Percentiles rank a stretch among this genome's conserved stretches.
Evolutionary conservation across 64 coral and sea anemone species (phyloP).

Genomic region (Astreopora myriophthalma): DNA sequence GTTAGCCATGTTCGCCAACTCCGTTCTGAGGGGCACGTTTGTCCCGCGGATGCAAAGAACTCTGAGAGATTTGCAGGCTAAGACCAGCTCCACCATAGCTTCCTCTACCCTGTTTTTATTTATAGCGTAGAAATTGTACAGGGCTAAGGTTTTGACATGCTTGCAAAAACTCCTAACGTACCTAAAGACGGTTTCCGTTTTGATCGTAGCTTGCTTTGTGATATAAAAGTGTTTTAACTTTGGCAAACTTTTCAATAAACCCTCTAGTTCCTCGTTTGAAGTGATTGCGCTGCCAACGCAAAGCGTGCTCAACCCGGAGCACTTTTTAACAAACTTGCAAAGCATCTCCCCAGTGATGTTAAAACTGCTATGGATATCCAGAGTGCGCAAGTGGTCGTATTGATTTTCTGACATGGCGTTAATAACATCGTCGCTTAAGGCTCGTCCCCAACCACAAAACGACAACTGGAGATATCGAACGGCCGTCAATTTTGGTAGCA

Average conservation of each 20-base stretch:
- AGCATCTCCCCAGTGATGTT: constrained; percentile 67
- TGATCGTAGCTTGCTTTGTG: constrained; percentile 78
- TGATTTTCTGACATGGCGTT: constrained; percentile 44
- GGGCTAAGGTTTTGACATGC: constrained; percentile 63
- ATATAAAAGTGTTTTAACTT: constrained; percentile 80
- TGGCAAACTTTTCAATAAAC: constrained; percentile 46
- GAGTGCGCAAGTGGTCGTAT: constrained; percentile 20
- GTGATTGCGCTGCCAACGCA: constrained; percentile 73
- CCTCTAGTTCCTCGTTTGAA: constrained; percentile 66
- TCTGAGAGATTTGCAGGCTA: constrained; percentile 54
- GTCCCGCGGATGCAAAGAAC: constrained; percentile 80
- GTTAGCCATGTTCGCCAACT: constrained; percentile 51
- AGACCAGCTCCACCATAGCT: constrained; percentile 56
- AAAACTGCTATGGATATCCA: constrained; percentile 86
- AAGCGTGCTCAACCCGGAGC: constrained; percentile 58
- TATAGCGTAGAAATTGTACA: constrained; percentile 86
- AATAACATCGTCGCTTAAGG: constrained; percentile 71
- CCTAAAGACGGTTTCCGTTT: constrained; percentile 73
- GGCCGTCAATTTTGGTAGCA: constrained; percentile 52
- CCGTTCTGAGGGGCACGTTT: constrained; percentile 81
- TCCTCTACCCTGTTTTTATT: constrained; percentile 63
- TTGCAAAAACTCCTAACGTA: constrained; percentile 59
- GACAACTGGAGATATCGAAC: constrained; percentile 77
- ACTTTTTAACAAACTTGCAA: constrained; percentile 51
- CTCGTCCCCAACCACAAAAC: constrained; percentile 85